A percentile compares a stretch with the other conserved stretches of the same genome.
These are phyloP conservation scores for Pammene fasciana DNA, from an alignment of 2,888 invertebrate species.

Conservation along the genomic window DNA sequence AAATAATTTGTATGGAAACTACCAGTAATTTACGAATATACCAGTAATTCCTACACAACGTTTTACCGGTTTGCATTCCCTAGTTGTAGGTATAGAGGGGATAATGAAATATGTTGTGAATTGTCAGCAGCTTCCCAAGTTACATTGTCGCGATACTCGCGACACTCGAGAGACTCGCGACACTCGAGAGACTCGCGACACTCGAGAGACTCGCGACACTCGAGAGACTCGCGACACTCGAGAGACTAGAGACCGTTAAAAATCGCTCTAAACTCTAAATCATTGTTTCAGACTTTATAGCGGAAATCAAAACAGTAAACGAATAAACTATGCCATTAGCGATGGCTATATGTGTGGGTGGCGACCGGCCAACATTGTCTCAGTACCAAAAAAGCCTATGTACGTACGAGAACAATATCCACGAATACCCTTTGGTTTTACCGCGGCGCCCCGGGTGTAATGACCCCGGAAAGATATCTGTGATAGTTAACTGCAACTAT, in stretches of 20 bases:
- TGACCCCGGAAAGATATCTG: slow-evolving; percentile 66
- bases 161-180: no score
- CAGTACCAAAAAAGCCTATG: neutral
- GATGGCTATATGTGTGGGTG: slow-evolving; percentile 66
- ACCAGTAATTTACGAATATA: no score
- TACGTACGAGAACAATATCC: neutral
- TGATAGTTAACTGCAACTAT: slow-evolving; percentile 48
- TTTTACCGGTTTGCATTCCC: no score
- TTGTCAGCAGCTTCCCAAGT: no score
- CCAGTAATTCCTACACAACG: no score
- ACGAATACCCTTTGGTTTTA: neutral
- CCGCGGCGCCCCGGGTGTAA: slow-evolving; percentile 51
- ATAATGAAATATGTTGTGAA: no score
- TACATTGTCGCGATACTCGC: no score
- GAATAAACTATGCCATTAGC: slow-evolving; percentile 52
- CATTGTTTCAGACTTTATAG: slow-evolving; percentile 37
- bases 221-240: no score
- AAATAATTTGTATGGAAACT: no score
- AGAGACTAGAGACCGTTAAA: neutral
- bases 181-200: no score
- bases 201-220: no score
- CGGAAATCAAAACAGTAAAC: slow-evolving; percentile 42
- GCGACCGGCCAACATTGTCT: slow-evolving; percentile 40
- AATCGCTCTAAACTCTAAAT: slow-evolving; percentile 8
- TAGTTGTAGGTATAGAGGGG: no score